These are phyloP conservation scores for Acanthochromis polyacanthus DNA, from an alignment of 2,113 vertebrate species.

Conservation along the genomic window DNA sequence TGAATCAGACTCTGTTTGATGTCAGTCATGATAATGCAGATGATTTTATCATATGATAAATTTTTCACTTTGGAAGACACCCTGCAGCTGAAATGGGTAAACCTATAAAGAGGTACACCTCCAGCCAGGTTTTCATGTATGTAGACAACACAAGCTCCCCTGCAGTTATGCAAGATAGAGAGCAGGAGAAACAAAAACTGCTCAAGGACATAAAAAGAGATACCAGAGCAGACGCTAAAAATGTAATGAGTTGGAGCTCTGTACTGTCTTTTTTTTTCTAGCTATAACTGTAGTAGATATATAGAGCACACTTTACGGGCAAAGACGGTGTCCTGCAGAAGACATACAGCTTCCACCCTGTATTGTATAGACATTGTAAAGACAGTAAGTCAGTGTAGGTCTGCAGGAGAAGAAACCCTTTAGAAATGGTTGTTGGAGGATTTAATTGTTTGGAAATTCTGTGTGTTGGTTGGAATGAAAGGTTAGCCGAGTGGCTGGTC, in stretches of 20 bases:
- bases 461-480: neutral
- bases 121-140: slow-evolving; percentile 13
- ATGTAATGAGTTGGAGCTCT: slow-evolving; percentile 20
- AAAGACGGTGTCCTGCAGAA: neutral
- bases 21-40: neutral
- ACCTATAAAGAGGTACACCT: neutral
- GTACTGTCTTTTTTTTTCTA: neutral
- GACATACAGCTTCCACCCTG: neutral
- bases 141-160: slow-evolving; percentile 62
- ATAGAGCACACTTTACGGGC: neutral
- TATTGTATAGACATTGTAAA: neutral
- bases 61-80: neutral
- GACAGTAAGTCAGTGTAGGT: neutral
- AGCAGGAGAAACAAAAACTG: slow-evolving; percentile 39
- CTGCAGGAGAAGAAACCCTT: neutral
- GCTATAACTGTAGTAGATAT: slow-evolving; percentile 1
- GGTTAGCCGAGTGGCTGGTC: slow-evolving; percentile 7
- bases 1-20: slow-evolving; percentile 5
- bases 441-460: neutral
- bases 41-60: neutral
- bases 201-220: slow-evolving; percentile 64
- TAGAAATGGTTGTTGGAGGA: neutral
- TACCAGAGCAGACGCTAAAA: slow-evolving; percentile 30
- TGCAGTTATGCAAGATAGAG: slow-evolving; percentile 49
- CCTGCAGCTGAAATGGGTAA: slow-evolving; percentile 6